These are phyloP conservation scores for Enteromius fasciolatus DNA, from an alignment of 2,797 vertebrate genomes.

Conservation along the genomic window DNA sequence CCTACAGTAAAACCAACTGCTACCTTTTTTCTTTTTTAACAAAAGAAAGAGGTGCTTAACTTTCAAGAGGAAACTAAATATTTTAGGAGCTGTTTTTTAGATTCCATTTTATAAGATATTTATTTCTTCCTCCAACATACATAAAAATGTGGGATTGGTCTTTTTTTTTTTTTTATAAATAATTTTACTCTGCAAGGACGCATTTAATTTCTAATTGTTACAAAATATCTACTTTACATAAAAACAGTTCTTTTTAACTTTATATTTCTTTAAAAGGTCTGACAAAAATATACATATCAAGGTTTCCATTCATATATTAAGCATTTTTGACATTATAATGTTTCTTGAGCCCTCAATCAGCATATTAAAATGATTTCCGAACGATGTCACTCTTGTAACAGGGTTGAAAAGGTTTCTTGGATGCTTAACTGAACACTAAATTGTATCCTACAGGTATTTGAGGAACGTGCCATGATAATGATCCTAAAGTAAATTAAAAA, in stretches of 20 bases:
- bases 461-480: not conserved
- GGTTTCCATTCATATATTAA: not conserved
- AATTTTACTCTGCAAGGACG: not conserved
- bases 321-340: not conserved
- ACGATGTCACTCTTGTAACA: not conserved
- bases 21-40: not conserved
- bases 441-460: not conserved
- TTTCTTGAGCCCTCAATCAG: not conserved
- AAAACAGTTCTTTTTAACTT: not conserved
- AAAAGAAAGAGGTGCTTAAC: not conserved
- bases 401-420: not conserved
- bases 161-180: not conserved
- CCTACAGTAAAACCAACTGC: not conserved
- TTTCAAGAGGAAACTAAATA: not conserved
- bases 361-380: not conserved
- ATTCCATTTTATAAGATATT: not conserved
- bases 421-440: not conserved
- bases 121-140: not conserved
- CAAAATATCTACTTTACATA: not conserved
- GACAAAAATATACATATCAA: too few relatives aligned
- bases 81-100: not conserved
- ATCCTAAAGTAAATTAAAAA: constrained; percentile 15
- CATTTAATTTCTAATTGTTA: not conserved
- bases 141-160: not conserved
- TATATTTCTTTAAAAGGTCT: not conserved